Percentiles rank a stretch among this genome's conserved stretches.
These are phyloP conservation scores for Antennarius striatus DNA, from an alignment of 2,113 vertebrate species.

Conservation along the genomic window DNA sequence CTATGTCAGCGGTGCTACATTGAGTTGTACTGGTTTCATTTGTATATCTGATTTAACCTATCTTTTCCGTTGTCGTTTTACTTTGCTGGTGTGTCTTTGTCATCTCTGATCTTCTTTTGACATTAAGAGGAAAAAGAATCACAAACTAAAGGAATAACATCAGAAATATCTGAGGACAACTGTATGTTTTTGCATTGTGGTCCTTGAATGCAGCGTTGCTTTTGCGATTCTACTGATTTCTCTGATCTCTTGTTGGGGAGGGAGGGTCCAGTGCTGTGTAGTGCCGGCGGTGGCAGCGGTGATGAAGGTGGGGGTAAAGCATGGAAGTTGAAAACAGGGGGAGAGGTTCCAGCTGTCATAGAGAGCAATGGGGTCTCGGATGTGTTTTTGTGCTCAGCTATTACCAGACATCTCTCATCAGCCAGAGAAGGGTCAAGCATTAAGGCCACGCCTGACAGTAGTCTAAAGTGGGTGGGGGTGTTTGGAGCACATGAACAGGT, in stretches of 20 bases:
- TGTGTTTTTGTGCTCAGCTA: constrained; percentile 21
- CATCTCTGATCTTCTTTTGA: background rate
- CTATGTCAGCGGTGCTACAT: constrained; percentile 48
- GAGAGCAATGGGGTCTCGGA: constrained; percentile 38
- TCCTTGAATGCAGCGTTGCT: constrained; percentile 29
- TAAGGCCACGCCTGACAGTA: constrained; percentile 25
- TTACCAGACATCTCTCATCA: constrained; percentile 50
- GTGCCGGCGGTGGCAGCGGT: too few relatives aligned
- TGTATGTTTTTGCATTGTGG: background rate
- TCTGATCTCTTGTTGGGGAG: background rate
- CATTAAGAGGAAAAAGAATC: background rate
- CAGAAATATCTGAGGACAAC: constrained; percentile 8
- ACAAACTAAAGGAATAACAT: constrained; percentile 29
- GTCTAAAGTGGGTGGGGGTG: constrained; percentile 17
- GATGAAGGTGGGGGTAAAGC: background rate
- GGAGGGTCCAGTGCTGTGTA: background rate
- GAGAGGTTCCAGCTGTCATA: constrained; percentile 51
- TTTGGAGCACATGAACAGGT: constrained; percentile 34
- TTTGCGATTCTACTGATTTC: constrained; percentile 22
- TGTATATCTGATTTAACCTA: background rate
- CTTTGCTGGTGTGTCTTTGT: too few relatives aligned
- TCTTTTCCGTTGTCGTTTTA: background rate
- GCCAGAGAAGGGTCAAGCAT: constrained; percentile 59
- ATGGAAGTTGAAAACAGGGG: constrained; percentile 1
- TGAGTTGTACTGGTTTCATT: constrained; percentile 9